A percentile compares a stretch with the other conserved stretches of the same genome.
phyloP scores from a whole-genome alignment of 2,888 invertebrate genomes.

The Urechis unicinctus region DNA sequence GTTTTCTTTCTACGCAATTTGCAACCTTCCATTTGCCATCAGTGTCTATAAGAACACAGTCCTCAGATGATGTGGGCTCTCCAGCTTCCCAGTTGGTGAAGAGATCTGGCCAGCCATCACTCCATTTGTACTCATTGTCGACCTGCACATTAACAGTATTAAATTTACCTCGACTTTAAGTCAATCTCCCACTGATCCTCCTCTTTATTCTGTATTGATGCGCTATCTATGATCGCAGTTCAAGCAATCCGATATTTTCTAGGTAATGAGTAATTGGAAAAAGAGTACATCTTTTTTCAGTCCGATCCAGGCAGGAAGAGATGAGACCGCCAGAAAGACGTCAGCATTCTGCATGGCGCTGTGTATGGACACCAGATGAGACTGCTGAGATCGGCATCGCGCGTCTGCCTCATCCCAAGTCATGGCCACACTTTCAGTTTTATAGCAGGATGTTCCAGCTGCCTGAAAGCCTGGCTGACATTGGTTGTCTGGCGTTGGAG shows the following conservation, averaged over 20 bases:
- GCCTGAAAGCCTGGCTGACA: not conserved
- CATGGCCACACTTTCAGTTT: not conserved
- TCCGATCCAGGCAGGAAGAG: constrained; percentile 8
- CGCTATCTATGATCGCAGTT: no score
- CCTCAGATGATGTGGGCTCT: not conserved
- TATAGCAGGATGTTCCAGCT: constrained; percentile 4
- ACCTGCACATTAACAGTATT: no score
- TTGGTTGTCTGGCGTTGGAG: not conserved
- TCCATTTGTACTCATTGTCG: constrained; percentile 4
- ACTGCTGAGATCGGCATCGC: constrained; percentile 6
- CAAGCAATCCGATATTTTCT: no score
- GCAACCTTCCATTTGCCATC: constrained; percentile 3
- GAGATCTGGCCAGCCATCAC: constrained; percentile 4
- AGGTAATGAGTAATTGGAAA: no score
- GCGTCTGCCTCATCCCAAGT: not conserved
- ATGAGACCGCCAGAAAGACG: not conserved
- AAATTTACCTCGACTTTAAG: no score
- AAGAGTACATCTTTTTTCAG: no score
- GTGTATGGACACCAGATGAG: constrained; percentile 6
- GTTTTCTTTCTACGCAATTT: not conserved
- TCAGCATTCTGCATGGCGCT: constrained; percentile 11
- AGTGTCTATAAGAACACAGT: not conserved
- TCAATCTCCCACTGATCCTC: no score
- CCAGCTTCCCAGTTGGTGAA: constrained; percentile 4
- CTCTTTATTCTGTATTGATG: no score